Conservation (phyloP, 2,797 vertebrate genomes). For the Melanotaenia trifasciata region DNA sequence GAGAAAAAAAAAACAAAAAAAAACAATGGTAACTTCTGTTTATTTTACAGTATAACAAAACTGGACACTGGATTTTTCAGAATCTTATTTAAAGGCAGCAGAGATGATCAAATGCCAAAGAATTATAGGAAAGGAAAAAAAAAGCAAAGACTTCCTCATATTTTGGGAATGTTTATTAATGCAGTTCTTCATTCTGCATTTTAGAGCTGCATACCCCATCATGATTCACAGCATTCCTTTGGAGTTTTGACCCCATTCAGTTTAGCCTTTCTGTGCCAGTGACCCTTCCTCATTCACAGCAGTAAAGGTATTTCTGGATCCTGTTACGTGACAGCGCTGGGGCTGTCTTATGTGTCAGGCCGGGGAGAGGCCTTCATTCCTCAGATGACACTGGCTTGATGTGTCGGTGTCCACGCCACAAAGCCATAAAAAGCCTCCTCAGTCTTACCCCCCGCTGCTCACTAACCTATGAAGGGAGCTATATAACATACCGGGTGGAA, state of each 20-base stretch:
- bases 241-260: slow-evolving; percentile 52
- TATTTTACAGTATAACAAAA: slow-evolving; percentile 1
- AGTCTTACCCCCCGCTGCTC: slow-evolving; percentile 16
- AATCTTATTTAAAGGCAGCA: neutral
- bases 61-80: neutral
- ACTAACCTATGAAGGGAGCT: slow-evolving; percentile 41
- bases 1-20: slow-evolving; percentile 1
- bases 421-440: slow-evolving; percentile 27
- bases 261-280: slow-evolving; percentile 26
- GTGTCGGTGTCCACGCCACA: slow-evolving; percentile 38
- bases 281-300: slow-evolving; percentile 29
- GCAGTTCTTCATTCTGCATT: neutral
- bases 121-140: neutral
- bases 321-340: slow-evolving; percentile 63
- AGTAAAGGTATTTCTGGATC: slow-evolving; percentile 60
- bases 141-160: neutral
- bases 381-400: slow-evolving; percentile 66
- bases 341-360: slow-evolving; percentile 63
- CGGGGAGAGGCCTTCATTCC: slow-evolving; percentile 70
- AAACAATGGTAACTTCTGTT: neutral
- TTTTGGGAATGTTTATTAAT: neutral
- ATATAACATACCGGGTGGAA: neutral
- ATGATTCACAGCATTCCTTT: slow-evolving; percentile 32
- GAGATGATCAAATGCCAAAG: neutral
- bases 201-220: neutral